Base-by-base conservation (phyloP, 2,888 invertebrate genomes). In the Spisula solida region DNA sequence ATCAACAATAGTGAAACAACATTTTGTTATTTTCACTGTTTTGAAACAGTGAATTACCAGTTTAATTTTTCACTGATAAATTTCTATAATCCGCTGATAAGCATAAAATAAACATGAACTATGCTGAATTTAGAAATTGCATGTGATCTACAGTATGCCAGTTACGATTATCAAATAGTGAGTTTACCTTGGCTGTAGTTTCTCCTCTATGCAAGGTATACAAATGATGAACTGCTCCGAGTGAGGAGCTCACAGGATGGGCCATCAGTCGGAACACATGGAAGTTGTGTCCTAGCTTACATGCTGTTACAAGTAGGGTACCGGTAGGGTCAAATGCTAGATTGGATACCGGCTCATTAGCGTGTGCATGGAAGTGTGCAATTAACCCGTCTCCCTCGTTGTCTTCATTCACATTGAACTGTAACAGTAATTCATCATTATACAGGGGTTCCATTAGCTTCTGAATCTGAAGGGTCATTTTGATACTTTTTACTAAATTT, bases 131-230 rank as follows among this genome's bases (percentile, higher is more conserved):
- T n/a, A n/a, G n/a, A n/a, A n/a, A n/a, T n/a, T n/a, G n/a, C 2
- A 41, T 41, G 41, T 41, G 41, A 41, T 41, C 41, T 41, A 41
- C 2, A 41, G 2, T 41, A 41, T 41, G 41, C 41, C 41, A n/a
- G n/a, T n/a, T n/a, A n/a, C n/a, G n/a, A n/a, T n/a, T n/a, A n/a
- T 47, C 47, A 51, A 16, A 51, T 51, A 51, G 2, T 8, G 8
- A 41, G 14, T 5, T 66, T 93, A 99, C 99, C 97, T 98, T 98
- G 82, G 99, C 99, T 79, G 98, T 98, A 0, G 99, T 99, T 95
- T 99, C 99, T 6, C 99, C 99, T 75, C 99, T 96, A 96, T 99
- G 99, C 92, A 99, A 97, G 55, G 99, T 98, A 96, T 99, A 99
- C 70, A 99, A 97, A 97, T 99, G 99, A 96, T 99, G 97, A 4